These are phyloP conservation scores for Microtus ochrogaster DNA, from an alignment of 2,113 vertebrate species.

Conservation along the genomic window DNA sequence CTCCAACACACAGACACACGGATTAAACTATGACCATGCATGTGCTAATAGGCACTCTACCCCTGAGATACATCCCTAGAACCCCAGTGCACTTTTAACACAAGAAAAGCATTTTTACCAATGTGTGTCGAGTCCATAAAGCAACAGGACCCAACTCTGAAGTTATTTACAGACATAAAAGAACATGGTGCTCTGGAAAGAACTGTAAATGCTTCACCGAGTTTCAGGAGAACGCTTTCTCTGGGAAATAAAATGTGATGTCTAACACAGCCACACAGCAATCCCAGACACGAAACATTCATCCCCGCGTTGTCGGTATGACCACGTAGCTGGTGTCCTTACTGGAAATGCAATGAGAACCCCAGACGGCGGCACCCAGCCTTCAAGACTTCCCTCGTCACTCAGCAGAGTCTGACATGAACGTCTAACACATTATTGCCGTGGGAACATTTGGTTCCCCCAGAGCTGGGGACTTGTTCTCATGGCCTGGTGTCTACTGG, in stretches of 20 bases:
- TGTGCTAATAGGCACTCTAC: neutral
- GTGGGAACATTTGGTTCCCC: neutral
- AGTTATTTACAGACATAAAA: slow-evolving; percentile 27
- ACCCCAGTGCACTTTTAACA: neutral
- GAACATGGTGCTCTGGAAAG: slow-evolving; percentile 14
- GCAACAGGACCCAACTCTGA: neutral
- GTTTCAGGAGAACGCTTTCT: slow-evolving; percentile 13
- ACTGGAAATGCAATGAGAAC: neutral
- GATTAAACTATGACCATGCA: neutral
- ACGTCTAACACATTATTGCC: neutral
- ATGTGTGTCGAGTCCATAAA: neutral
- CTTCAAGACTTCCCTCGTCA: accelerated
- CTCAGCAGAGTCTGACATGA: no score
- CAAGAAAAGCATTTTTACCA: neutral
- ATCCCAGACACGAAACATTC: slow-evolving; percentile 5
- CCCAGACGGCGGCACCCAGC: neutral
- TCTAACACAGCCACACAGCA: neutral
- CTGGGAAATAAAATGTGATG: slow-evolving; percentile 47
- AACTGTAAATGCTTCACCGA: slow-evolving; percentile 46
- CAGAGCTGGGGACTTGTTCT: neutral
- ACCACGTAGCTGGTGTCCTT: neutral
- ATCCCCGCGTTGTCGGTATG: no score
- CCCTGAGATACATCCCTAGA: neutral
- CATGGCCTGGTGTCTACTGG: neutral
- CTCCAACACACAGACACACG: neutral